Percentiles rank a stretch among this genome's conserved stretches.
Conservation (phyloP, 1,140 invertebrate genomes). For the Heliconius hermathena region DNA sequence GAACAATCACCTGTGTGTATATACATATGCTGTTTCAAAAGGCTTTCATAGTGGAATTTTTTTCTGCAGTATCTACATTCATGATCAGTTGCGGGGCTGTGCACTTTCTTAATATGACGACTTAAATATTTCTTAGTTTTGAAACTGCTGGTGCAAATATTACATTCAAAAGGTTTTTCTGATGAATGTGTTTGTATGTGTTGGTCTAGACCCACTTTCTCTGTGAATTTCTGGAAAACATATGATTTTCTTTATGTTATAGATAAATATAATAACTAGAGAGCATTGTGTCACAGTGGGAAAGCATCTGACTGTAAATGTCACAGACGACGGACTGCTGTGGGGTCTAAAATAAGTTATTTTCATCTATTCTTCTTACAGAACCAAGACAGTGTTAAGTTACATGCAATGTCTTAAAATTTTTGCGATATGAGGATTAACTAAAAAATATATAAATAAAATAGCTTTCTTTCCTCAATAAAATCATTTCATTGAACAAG, state of each 20-base stretch:
- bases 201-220: slow-evolving; percentile 23
- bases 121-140: slow-evolving; percentile 52
- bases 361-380: too few species aligned
- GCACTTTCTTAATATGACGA: slow-evolving; percentile 55
- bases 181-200: slow-evolving; percentile 47
- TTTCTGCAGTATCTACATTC: slow-evolving; percentile 85
- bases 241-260: background rate
- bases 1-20: slow-evolving; percentile 72
- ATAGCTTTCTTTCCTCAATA: too few species aligned
- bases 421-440: too few species aligned
- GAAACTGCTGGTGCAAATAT: slow-evolving; percentile 38
- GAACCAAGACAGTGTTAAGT: too few species aligned
- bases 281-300: background rate
- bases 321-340: too few species aligned
- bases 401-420: too few species aligned
- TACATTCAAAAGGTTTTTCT: slow-evolving; percentile 40
- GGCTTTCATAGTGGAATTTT: slow-evolving; percentile 80
- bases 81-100: slow-evolving; percentile 86
- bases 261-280: background rate
- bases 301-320: too few species aligned
- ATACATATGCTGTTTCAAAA: slow-evolving; percentile 79
- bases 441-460: too few species aligned
- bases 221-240: slow-evolving; percentile 40
- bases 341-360: too few species aligned
- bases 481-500: too few species aligned